These are phyloP conservation scores for Hetaerina americana DNA, from an alignment of 1,140 invertebrate species.

Conservation along the genomic window DNA sequence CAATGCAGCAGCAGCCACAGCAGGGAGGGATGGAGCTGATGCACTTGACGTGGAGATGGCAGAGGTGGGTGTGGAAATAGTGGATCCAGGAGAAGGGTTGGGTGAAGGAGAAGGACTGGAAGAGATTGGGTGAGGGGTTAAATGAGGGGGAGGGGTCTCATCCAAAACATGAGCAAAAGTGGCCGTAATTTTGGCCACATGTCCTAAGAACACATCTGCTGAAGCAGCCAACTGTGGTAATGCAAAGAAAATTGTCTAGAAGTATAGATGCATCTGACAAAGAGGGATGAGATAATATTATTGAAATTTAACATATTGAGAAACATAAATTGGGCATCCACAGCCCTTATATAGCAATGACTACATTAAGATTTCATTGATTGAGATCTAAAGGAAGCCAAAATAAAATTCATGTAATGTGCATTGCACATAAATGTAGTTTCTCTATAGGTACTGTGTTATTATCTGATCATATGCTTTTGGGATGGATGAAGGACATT, in stretches of 20 bases:
- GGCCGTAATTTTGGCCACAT: conserved; percentile 55
- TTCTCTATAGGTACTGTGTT: too few relatives aligned
- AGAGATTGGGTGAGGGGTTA: conserved; percentile 36
- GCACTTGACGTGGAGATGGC: conserved; percentile 31
- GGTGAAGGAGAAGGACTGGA: conserved; percentile 30
- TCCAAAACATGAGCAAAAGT: conserved; percentile 64
- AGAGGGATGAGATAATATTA: too few relatives aligned
- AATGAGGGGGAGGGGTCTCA: conserved; percentile 37
- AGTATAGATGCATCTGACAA: too few relatives aligned
- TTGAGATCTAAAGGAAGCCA: too few relatives aligned
- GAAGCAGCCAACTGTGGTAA: conserved; percentile 29
- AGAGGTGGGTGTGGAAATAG: conserved; percentile 25
- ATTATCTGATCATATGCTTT: too few relatives aligned
- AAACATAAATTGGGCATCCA: conserved; percentile 30
- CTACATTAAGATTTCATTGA: too few relatives aligned
- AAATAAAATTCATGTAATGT: too few relatives aligned
- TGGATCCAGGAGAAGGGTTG: not conserved
- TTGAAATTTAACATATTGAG: too few relatives aligned
- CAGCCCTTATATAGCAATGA: not conserved
- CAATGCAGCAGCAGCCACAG: conserved; percentile 30
- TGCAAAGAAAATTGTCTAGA: conserved; percentile 33
- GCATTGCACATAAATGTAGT: too few relatives aligned
- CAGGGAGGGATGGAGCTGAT: conserved; percentile 28
- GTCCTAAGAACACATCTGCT: conserved; percentile 48
- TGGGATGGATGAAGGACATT: too few relatives aligned